phyloP scores from a whole-genome alignment of 2,797 vertebrate genomes.

The Coccyzus lansbergi region DNA sequence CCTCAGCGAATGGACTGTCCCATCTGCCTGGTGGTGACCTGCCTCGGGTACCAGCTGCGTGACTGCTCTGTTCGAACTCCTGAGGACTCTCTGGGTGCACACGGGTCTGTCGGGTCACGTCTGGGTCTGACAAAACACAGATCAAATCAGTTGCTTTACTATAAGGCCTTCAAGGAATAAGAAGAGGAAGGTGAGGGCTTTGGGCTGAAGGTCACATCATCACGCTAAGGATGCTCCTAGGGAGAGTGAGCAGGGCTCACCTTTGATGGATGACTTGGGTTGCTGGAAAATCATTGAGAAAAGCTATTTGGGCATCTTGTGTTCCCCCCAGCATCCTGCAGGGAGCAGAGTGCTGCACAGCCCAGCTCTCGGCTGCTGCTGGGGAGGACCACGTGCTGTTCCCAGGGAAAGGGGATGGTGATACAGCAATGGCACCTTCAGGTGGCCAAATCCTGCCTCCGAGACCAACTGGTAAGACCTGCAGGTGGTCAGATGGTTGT shows the following conservation, averaged over 20 bases:
- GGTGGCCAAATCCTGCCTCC: neutral
- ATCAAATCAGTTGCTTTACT: neutral
- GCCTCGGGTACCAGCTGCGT: neutral
- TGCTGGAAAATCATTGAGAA: neutral
- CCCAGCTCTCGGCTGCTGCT: neutral
- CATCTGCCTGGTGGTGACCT: neutral
- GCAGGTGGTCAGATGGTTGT: accelerated
- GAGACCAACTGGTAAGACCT: neutral
- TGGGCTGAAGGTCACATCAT: neutral
- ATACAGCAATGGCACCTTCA: accelerated
- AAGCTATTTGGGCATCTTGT: neutral
- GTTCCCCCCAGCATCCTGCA: neutral
- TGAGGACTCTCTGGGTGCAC: neutral
- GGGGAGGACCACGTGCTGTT: neutral
- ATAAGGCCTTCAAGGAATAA: neutral
- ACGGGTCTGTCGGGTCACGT: neutral
- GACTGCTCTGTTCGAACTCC: neutral
- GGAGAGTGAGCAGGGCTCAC: neutral
- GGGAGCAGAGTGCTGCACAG: neutral
- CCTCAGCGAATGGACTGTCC: neutral
- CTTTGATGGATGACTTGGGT: neutral
- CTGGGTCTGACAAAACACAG: neutral
- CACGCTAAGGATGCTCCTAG: neutral
- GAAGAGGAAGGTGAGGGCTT: neutral
- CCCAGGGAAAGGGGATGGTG: neutral